phyloP scores from a whole-genome alignment of 2,113 vertebrate genomes.

The Ammodytes dubius region DNA sequence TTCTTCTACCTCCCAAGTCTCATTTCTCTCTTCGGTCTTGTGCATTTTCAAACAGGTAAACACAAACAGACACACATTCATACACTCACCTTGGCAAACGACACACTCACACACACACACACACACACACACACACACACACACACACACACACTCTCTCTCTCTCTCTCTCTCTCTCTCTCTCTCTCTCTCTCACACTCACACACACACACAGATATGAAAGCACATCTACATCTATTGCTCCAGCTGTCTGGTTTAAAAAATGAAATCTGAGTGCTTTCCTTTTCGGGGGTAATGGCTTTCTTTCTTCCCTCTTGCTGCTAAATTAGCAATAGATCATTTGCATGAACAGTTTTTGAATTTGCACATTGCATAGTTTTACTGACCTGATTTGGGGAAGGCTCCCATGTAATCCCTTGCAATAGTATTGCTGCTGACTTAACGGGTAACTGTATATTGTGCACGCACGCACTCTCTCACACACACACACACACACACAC shows the following conservation, averaged over 20 bases:
- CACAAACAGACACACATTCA: background rate
- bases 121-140: background rate
- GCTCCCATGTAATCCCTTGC: background rate
- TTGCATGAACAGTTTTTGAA: slow-evolving; percentile 19
- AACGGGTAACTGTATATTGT: background rate
- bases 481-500: no score
- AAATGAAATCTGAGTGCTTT: background rate
- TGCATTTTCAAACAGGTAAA: slow-evolving; percentile 33
- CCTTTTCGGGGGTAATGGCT: background rate
- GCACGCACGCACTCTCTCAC: no score
- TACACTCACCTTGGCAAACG: background rate
- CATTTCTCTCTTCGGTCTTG: slow-evolving; percentile 51
- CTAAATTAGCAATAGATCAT: background rate
- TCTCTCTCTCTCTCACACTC: no score
- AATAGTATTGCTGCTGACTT: background rate
- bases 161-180: no score
- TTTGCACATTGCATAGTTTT: slow-evolving; percentile 16
- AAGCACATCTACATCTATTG: background rate
- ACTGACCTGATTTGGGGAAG: background rate
- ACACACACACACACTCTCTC: background rate
- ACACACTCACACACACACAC: background rate
- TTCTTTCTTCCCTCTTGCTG: background rate
- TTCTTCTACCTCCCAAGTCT: slow-evolving; percentile 57
- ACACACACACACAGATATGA: background rate
- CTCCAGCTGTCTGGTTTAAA: background rate